Percentiles rank a stretch among this genome's conserved stretches.
Conservation (phyloP, 2,888 invertebrate species). For the Ormia ochracea region DNA sequence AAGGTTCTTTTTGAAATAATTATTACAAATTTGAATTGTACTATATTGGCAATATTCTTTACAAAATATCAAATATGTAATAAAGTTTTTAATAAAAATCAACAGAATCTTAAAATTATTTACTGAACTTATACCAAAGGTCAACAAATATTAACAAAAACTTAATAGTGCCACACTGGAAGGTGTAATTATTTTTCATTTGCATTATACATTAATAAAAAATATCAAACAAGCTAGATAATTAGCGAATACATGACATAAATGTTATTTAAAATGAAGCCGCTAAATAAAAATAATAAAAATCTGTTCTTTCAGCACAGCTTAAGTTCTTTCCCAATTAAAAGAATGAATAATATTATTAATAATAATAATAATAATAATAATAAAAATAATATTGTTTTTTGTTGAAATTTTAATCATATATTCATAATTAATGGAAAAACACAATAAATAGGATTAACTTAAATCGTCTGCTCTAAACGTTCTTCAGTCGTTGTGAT, state of each 20-base stretch:
- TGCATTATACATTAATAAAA: background rate
- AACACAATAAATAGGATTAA: background rate
- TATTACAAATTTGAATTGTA: too few relatives aligned
- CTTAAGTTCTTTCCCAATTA: background rate
- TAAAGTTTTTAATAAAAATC: too few relatives aligned
- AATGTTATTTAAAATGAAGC: background rate
- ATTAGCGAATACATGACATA: slow-evolving; percentile 26
- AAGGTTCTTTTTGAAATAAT: too few relatives aligned
- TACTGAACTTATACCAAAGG: background rate
- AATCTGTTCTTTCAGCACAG: slow-evolving; percentile 4
- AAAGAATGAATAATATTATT: too few relatives aligned
- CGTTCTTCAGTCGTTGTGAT: slow-evolving; percentile 44
- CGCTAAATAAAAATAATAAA: background rate
- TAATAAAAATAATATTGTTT: slow-evolving; percentile 24
- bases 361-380: background rate
- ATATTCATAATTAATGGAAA: background rate
- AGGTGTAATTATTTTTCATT: background rate
- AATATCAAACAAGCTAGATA: slow-evolving; percentile 1
- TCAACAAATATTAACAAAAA: background rate
- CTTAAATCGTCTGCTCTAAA: slow-evolving; percentile 45
- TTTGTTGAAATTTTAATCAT: slow-evolving; percentile 25
- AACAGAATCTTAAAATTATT: background rate
- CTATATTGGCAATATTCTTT: too few relatives aligned
- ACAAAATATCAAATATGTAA: too few relatives aligned
- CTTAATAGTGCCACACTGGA: background rate